Evolutionary conservation across 1,140 invertebrate species (phyloP).

Genomic region (roundworm (Caenorhabditis elegans)): DNA sequence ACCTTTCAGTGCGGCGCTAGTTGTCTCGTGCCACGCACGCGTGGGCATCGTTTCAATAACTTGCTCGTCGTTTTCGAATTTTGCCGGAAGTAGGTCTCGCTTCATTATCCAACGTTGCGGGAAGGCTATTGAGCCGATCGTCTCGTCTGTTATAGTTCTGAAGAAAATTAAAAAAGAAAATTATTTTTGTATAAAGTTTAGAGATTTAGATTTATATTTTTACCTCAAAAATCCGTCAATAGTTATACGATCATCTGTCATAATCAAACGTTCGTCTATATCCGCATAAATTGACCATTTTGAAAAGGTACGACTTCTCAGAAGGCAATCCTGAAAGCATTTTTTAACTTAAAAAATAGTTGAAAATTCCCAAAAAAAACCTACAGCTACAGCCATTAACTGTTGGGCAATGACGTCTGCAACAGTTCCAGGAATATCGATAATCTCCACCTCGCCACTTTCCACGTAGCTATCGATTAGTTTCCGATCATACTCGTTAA

Average conservation of each 20-base stretch:
- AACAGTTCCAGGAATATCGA: background rate
- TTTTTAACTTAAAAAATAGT: too few relatives aligned
- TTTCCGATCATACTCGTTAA: background rate
- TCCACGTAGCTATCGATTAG: background rate
- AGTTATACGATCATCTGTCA: background rate
- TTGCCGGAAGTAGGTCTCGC: background rate
- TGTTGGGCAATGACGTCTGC: background rate
- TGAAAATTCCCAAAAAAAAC: background rate
- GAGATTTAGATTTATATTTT: too few relatives aligned
- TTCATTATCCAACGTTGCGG: slow-evolving; percentile 19
- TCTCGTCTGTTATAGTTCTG: background rate
- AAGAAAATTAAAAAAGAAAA: background rate
- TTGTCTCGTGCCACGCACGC: slow-evolving; percentile 11
- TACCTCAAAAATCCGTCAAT: background rate
- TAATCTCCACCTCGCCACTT: background rate
- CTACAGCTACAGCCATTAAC: background rate
- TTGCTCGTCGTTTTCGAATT: slow-evolving; percentile 6
- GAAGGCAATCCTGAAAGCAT: background rate
- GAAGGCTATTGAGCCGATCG: background rate
- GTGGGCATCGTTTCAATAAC: background rate
- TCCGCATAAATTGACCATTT: slow-evolving; percentile 13
- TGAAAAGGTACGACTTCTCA: background rate
- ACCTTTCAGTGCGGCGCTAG: slow-evolving; percentile 11
- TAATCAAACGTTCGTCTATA: background rate
- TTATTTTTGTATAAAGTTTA: too few relatives aligned